Evolutionary conservation across 2,888 invertebrate species (phyloP).

Genomic region (Willowsia nigromaculata): DNA sequence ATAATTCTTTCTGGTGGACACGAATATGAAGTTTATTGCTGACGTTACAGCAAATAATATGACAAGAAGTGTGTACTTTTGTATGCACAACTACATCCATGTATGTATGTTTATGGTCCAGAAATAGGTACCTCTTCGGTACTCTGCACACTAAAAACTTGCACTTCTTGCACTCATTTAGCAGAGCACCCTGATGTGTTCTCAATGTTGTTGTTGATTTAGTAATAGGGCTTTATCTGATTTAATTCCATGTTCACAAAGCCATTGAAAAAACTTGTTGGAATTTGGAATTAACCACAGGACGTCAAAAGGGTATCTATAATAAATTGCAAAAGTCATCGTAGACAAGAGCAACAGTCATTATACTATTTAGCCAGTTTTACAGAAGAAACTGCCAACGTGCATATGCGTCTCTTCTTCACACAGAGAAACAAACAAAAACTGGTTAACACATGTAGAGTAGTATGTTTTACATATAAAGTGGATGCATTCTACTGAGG

Average conservation of each 20-base stretch:
- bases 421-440: background rate
- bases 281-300: conserved; percentile 62
- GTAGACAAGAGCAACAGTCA: background rate
- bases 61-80: background rate
- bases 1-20: conserved; percentile 52
- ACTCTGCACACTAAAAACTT: background rate
- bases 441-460: conserved; percentile 45
- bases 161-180: conserved; percentile 9
- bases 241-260: conserved; percentile 63
- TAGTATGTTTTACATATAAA: background rate
- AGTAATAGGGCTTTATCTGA: conserved; percentile 60
- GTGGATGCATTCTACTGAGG: background rate
- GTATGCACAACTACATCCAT: background rate
- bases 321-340: conserved; percentile 56
- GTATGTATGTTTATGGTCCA: background rate
- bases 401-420: background rate
- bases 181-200: conserved; percentile 55
- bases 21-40: background rate
- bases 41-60: background rate
- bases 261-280: conserved; percentile 63
- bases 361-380: background rate
- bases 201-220: conserved; percentile 50
- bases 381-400: background rate
- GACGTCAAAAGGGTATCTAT: conserved; percentile 60
- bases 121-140: conserved; percentile 42